These are phyloP conservation scores for Leptothorax acervorum DNA, from an alignment of 2,888 invertebrate genomes.

Conservation along the genomic window DNA sequence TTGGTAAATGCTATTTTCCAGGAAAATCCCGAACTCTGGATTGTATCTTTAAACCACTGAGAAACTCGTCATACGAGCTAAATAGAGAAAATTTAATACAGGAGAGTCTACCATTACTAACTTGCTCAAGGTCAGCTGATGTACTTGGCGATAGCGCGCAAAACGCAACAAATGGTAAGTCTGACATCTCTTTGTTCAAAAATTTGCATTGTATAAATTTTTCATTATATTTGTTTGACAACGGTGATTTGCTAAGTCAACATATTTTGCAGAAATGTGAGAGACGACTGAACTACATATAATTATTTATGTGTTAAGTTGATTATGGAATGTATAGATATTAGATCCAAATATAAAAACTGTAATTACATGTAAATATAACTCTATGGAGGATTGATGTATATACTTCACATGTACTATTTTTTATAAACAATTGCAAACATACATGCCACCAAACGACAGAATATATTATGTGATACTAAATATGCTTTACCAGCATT, in stretches of 20 bases:
- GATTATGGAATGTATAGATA: slow-evolving; percentile 3
- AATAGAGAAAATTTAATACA: slow-evolving; percentile 71
- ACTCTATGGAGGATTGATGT: background rate
- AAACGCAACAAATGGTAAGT: slow-evolving; percentile 2
- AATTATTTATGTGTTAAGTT: slow-evolving; percentile 17
- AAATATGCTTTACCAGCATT: slow-evolving; percentile 2
- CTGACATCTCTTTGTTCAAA: background rate
- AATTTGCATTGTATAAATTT: slow-evolving; percentile 1
- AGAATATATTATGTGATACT: slow-evolving; percentile 34
- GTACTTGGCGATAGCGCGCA: slow-evolving; percentile 4
- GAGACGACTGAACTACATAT: slow-evolving; percentile 18
- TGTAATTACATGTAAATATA: slow-evolving; percentile 32
- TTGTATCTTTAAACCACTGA: slow-evolving; percentile 73
- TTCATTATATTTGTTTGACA: background rate
- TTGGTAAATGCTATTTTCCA: slow-evolving; percentile 48
- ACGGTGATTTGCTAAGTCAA: background rate
- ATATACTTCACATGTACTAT: background rate
- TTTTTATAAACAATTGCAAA: slow-evolving; percentile 13
- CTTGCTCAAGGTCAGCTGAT: slow-evolving; percentile 69
- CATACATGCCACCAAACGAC: background rate
- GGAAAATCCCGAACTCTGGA: slow-evolving; percentile 75
- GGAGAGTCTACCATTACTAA: slow-evolving; percentile 74
- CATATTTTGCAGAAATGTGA: slow-evolving; percentile 31
- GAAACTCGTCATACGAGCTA: slow-evolving; percentile 63
- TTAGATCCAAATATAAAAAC: background rate